Evolutionary conservation across 2,888 invertebrate genomes (phyloP).

Genomic region (Aplocera efformata): DNA sequence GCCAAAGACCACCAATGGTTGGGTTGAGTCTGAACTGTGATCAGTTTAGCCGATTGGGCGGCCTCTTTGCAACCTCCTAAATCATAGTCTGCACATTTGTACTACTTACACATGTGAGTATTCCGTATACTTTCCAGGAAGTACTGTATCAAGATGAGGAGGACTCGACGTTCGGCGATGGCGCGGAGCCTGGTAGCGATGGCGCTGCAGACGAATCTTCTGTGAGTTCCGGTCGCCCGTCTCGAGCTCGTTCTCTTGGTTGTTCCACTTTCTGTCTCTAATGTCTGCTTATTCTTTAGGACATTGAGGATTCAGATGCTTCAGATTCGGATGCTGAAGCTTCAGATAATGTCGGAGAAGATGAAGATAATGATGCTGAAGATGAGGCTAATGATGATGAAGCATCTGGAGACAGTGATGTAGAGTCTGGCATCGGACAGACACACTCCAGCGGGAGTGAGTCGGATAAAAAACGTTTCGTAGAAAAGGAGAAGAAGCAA

Average conservation of each 20-base stretch:
- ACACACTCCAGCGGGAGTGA: conserved; percentile 43
- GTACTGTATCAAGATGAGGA: conserved; percentile 78
- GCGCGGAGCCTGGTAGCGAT: conserved; percentile 32
- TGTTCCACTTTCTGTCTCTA: background rate
- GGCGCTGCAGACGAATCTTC: conserved; percentile 49
- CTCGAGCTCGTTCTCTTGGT: background rate
- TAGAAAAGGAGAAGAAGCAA: conserved; percentile 21
- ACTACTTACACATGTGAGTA: background rate
- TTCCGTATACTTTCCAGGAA: too few relatives aligned
- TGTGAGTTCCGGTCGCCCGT: conserved; percentile 41
- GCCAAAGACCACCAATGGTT: too few relatives aligned
- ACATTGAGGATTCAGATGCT: conserved; percentile 54
- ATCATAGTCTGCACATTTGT: too few relatives aligned
- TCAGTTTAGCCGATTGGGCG: too few relatives aligned
- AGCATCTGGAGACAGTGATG: conserved; percentile 62
- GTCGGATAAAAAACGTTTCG: conserved; percentile 29
- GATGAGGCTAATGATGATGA: conserved; percentile 48
- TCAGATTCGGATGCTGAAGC: conserved; percentile 21
- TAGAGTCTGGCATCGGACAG: conserved; percentile 53
- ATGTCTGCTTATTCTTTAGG: conserved; percentile 34
- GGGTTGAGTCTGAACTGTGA: too few relatives aligned
- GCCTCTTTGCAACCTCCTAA: too few relatives aligned
- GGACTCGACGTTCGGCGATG: conserved; percentile 66
- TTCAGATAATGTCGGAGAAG: conserved; percentile 19
- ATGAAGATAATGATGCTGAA: conserved; percentile 42